Evolutionary conservation across 2,888 invertebrate species (phyloP), one percentile per base, ranked within the genome.

Genomic region (Phrixothrix hirtus): DNA sequence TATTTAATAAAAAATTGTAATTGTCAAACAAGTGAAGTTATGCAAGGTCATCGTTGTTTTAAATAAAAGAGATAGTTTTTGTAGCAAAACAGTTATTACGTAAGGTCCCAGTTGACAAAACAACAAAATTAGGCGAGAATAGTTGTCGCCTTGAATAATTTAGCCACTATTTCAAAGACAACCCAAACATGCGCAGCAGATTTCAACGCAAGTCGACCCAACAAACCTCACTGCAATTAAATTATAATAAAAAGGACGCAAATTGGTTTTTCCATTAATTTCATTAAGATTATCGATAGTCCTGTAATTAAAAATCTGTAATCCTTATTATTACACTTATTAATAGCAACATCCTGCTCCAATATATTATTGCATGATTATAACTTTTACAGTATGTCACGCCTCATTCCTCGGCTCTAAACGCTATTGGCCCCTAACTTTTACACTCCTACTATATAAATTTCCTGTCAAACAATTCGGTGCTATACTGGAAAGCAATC

Each of bases 391-490:
- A 53, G 59, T 54, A 59, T 59, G 63, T 63, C 62, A 65, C 64
- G 64, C 64, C 64, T 65, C 61, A 56, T 58, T 60, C 56, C 56
- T 59, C 59, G 47, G 37, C 47, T 49, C 55, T 45, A 37, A 47
- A 54, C 55, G 59, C 54, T 56, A 65, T 65, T 65, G 64, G 64
- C 50, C 57, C 57, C 59, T 55, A 52, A 61, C 58, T 65, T 65
- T 65, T 63, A 65, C 62, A 65, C 64, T 63, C 64, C 64, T 65
- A 60, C 64, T 60, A 58, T 53, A 55, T 59, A 61, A 57, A 60
- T 55, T 61, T 59, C 57, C 50, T 58, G 55, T 53, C 47, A 56
- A 58, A 59, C 61, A 60, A 60, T 62, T 59, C 59, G 60, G 60
- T 62, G 62, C 60, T 59, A 55, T 62, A 62, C 59, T 39, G 45